These are phyloP conservation scores for Dendrocincla tyrannina DNA, from an alignment of 2,797 vertebrate species.

Conservation along the genomic window DNA sequence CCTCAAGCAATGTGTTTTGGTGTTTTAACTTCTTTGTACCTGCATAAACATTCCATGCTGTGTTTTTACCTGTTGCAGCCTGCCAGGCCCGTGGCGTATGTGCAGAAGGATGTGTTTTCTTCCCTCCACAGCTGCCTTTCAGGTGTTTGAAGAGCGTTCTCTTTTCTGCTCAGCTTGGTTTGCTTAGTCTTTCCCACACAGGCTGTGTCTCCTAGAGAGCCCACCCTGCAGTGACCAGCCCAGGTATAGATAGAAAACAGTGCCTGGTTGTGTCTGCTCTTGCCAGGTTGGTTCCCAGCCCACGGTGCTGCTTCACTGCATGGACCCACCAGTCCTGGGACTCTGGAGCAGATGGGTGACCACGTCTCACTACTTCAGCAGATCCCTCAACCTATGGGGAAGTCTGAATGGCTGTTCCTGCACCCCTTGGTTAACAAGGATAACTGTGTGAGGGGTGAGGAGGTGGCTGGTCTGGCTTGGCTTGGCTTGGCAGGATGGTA, in stretches of 20 bases:
- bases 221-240: neutral
- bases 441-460: accelerated
- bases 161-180: accelerated
- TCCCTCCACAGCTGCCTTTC: neutral
- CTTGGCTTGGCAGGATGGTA: neutral
- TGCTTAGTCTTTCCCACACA: neutral
- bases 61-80: neutral
- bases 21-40: accelerated
- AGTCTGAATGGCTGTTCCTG: neutral
- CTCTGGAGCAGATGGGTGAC: accelerated
- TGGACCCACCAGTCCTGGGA: accelerated
- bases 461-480: neutral
- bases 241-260: accelerated
- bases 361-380: accelerated
- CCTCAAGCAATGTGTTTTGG: accelerated
- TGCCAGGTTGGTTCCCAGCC: neutral
- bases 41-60: accelerated
- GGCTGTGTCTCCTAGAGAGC: neutral
- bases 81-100: accelerated
- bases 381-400: accelerated
- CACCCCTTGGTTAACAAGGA: neutral
- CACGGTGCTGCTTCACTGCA: accelerated
- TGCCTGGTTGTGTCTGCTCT: neutral
- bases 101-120: neutral
- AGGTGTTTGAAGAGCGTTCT: accelerated